Conservation (phyloP, 2,888 invertebrate genomes). For the Dromius quadrimaculatus region DNA sequence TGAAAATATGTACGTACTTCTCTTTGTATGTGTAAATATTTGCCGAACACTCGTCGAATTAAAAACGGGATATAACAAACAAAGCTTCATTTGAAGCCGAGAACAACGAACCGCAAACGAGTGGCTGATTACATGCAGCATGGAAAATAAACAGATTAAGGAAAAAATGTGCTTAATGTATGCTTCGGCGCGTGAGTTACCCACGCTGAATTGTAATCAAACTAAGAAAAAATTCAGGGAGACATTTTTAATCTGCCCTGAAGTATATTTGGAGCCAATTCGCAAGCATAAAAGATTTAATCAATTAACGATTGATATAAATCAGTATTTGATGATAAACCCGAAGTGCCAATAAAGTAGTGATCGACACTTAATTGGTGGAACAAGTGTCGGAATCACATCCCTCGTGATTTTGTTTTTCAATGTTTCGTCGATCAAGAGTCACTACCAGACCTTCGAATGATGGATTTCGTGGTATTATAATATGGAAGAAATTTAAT, state of each 20-base stretch:
- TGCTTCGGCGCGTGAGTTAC: slow-evolving; percentile 5
- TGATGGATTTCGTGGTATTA: not conserved
- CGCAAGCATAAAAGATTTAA: not conserved
- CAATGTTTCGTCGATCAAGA: not conserved
- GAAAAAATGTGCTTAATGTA: slow-evolving; percentile 37
- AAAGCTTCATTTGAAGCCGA: slow-evolving; percentile 24
- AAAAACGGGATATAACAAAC: slow-evolving; percentile 38
- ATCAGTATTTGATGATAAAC: slow-evolving; percentile 22
- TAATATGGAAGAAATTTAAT: slow-evolving; percentile 30
- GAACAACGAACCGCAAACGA: slow-evolving; percentile 33
- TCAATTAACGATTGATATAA: slow-evolving; percentile 22
- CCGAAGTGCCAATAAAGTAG: slow-evolving; percentile 13
- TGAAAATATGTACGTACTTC: too few species aligned
- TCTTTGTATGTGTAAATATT: slow-evolving; percentile 28
- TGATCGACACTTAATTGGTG: slow-evolving; percentile 25
- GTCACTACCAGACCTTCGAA: not conserved
- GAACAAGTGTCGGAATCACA: slow-evolving; percentile 26
- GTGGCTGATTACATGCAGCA: slow-evolving; percentile 26
- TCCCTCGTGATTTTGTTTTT: not conserved
- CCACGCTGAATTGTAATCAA: not conserved
- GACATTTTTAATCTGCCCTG: not conserved
- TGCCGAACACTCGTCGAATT: slow-evolving; percentile 40
- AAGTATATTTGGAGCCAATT: not conserved
- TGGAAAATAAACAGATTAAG: slow-evolving; percentile 39
- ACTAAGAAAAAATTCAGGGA: not conserved